Evolutionary conservation across 1,140 invertebrate genomes (phyloP).

Genomic region (Drosophila sp.): DNA sequence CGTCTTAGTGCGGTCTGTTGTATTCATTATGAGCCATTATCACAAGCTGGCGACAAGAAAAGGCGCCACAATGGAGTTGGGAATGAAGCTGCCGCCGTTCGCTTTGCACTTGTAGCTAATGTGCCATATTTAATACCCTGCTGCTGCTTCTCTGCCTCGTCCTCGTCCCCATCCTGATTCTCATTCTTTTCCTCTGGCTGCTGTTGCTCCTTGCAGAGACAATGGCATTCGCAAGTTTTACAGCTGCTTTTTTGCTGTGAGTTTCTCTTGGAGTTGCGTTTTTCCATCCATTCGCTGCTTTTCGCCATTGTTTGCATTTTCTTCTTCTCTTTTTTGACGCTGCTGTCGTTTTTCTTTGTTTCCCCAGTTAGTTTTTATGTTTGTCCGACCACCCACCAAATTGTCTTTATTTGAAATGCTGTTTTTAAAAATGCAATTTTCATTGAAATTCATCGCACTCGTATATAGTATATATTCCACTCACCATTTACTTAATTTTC

Average conservation of each 20-base stretch:
- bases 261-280: neutral
- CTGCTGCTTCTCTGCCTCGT: constrained; percentile 9
- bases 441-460: constrained; percentile 78
- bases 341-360: constrained; percentile 40
- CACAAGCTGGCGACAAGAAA: constrained; percentile 78
- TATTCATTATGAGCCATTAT: constrained; percentile 82
- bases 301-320: constrained; percentile 49
- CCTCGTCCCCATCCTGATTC: constrained; percentile 10
- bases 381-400: constrained; percentile 39
- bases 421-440: constrained; percentile 78
- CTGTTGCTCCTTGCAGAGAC: constrained; percentile 53
- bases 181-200: neutral
- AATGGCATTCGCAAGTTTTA: constrained; percentile 72
- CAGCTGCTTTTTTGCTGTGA: constrained; percentile 49
- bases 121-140: constrained; percentile 70
- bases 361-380: constrained; percentile 31
- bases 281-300: neutral
- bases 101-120: constrained; percentile 78
- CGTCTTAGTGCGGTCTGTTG: constrained; percentile 67
- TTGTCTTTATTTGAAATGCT: constrained; percentile 73
- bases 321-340: constrained; percentile 46
- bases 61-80: constrained; percentile 21
- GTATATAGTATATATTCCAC: neutral
- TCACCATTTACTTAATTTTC: constrained; percentile 34
- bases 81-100: constrained; percentile 51